These are phyloP conservation scores for Echinometra lucunter DNA, from an alignment of 53 echinoderm and acorn worm species.

Conservation along the genomic window DNA sequence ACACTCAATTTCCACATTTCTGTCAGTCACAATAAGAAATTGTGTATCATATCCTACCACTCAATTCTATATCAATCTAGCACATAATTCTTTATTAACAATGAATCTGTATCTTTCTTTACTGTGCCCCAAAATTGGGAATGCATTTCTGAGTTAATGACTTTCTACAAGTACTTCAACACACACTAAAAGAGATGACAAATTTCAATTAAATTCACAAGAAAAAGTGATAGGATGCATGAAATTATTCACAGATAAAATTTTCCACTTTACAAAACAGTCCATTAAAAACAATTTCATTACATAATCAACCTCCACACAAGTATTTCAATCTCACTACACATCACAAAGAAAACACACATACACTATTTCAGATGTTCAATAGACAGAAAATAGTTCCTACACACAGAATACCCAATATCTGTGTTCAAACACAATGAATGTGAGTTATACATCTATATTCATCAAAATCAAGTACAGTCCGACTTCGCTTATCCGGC, in stretches of 20 bases:
- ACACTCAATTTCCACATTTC: not conserved
- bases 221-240: not conserved
- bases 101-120: not conserved
- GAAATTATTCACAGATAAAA: not conserved
- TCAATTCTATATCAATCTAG: not conserved
- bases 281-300: not conserved
- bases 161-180: not conserved
- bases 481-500: too few species aligned
- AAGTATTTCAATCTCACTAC: slow-evolving; percentile 6
- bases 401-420: slow-evolving; percentile 25
- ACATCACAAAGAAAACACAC: slow-evolving; percentile 22
- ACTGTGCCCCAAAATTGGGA: not conserved
- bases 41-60: not conserved
- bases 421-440: not conserved
- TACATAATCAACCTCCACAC: not conserved
- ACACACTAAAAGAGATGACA: not conserved
- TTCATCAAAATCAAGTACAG: not conserved
- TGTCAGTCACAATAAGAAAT: not conserved
- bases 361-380: slow-evolving; percentile 19
- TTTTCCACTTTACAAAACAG: not conserved
- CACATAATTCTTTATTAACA: not conserved
- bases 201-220: not conserved
- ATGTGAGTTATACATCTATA: too few species aligned
- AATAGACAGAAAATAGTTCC: not conserved
- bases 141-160: not conserved